These are phyloP conservation scores for Meteorus sp. DNA, from an alignment of 1,140 invertebrate species.

Conservation along the genomic window DNA sequence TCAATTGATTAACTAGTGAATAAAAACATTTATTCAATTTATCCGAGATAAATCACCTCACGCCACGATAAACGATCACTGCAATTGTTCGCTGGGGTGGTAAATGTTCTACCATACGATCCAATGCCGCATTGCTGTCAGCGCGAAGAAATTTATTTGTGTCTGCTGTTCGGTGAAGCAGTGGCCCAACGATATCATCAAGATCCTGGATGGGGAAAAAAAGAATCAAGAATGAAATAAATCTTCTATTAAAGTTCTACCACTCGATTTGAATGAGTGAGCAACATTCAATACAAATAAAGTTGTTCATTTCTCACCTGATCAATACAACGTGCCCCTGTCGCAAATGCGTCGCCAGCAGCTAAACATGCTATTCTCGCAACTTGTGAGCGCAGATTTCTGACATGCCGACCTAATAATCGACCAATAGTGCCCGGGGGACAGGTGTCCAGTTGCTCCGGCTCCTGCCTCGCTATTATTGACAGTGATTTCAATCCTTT, in stretches of 20 bases:
- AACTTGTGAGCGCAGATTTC: conserved; percentile 88
- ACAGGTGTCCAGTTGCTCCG: conserved; percentile 65
- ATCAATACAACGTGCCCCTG: conserved; percentile 74
- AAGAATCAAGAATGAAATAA: conserved; percentile 13
- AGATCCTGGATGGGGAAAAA: conserved; percentile 74
- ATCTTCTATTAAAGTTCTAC: background rate
- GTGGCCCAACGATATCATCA: conserved; percentile 77
- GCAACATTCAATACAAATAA: no score
- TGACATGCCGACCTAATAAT: conserved; percentile 74
- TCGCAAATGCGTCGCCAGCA: conserved; percentile 74
- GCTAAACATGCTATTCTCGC: conserved; percentile 81
- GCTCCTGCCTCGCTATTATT: conserved; percentile 72
- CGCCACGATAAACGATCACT: conserved; percentile 66
- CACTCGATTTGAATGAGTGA: background rate
- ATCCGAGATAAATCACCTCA: conserved; percentile 59
- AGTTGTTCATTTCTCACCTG: conserved; percentile 63
- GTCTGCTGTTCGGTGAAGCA: conserved; percentile 87
- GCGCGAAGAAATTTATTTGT: conserved; percentile 89
- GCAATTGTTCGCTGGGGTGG: conserved; percentile 63
- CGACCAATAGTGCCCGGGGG: conserved; percentile 66
- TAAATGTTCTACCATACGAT: conserved; percentile 75
- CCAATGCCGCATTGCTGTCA: conserved; percentile 82
- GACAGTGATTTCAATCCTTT: conserved; percentile 75
- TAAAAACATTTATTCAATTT: background rate
- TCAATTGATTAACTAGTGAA: background rate